Conservation (phyloP, 37 sponge, comb jelly and placozoan genomes). For the Bolinopsis microptera region DNA sequence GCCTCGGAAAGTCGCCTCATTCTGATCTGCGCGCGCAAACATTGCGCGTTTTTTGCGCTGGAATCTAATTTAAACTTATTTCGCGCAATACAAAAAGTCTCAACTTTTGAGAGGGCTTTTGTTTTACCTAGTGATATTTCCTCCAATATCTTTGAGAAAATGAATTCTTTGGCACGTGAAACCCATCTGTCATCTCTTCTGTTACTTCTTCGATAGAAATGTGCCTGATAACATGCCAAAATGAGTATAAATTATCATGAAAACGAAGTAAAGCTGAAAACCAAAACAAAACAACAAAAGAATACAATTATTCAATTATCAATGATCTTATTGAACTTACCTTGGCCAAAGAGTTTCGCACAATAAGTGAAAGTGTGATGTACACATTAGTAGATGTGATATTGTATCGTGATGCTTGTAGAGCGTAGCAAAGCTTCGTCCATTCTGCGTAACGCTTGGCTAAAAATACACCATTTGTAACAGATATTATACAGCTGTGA, state of each 20-base stretch:
- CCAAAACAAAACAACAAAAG: not conserved
- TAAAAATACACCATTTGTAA: not conserved
- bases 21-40: not conserved
- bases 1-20: constrained; percentile 59
- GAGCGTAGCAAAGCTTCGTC: constrained; percentile 50
- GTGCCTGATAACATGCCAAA: too few species aligned
- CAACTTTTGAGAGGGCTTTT: not conserved
- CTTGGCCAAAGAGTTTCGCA: not conserved
- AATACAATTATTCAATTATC: not conserved
- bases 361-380: constrained; percentile 14
- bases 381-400: constrained; percentile 44
- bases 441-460: constrained; percentile 27
- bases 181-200: constrained; percentile 34
- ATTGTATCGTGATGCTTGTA: constrained; percentile 39
- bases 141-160: not conserved
- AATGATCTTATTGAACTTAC: not conserved
- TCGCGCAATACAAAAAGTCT: constrained; percentile 36
- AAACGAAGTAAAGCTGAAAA: not conserved
- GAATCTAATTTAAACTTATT: too few species aligned
- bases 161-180: not conserved
- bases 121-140: constrained; percentile 37
- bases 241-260: too few species aligned
- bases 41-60: constrained; percentile 54
- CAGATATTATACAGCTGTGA: too few species aligned
- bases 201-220: constrained; percentile 60